These are phyloP conservation scores for Resseliella maxima DNA, from an alignment of 2,888 invertebrate genomes.

Conservation along the genomic window DNA sequence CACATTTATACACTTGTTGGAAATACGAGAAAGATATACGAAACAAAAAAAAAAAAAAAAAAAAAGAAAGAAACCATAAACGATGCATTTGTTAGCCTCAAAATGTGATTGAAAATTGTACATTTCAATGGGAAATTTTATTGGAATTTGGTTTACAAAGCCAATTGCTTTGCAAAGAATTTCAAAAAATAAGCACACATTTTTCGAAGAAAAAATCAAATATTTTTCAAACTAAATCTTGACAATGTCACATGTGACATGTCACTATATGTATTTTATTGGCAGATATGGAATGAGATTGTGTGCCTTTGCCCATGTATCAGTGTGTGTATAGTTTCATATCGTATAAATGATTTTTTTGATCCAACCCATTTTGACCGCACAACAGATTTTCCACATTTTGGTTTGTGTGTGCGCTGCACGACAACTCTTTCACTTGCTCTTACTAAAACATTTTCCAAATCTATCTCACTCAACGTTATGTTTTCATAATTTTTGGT, in stretches of 20 bases:
- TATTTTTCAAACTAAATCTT: neutral
- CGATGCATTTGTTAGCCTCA: neutral
- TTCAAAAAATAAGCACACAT: no score
- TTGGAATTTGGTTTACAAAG: neutral
- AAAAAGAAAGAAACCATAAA: neutral
- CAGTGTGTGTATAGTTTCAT: neutral
- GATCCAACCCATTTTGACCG: conserved; percentile 58
- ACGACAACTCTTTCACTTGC: neutral
- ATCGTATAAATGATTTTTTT: conserved; percentile 55
- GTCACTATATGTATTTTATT: neutral
- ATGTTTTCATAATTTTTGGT: conserved; percentile 55
- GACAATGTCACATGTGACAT: conserved; percentile 14
- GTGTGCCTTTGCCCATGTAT: neutral
- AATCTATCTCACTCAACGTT: conserved; percentile 18
- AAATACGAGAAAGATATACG: no score
- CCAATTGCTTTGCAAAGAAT: neutral
- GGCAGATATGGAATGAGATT: neutral
- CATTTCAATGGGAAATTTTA: neutral
- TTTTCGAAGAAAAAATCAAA: neutral
- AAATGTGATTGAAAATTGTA: neutral
- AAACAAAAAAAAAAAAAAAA: no score
- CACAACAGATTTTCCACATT: conserved; percentile 56
- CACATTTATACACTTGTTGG: neutral
- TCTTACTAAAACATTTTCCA: no score
- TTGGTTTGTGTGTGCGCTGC: conserved; percentile 54